These are phyloP conservation scores for Glomeris marginata DNA, from an alignment of 2,888 invertebrate genomes.

Conservation along the genomic window DNA sequence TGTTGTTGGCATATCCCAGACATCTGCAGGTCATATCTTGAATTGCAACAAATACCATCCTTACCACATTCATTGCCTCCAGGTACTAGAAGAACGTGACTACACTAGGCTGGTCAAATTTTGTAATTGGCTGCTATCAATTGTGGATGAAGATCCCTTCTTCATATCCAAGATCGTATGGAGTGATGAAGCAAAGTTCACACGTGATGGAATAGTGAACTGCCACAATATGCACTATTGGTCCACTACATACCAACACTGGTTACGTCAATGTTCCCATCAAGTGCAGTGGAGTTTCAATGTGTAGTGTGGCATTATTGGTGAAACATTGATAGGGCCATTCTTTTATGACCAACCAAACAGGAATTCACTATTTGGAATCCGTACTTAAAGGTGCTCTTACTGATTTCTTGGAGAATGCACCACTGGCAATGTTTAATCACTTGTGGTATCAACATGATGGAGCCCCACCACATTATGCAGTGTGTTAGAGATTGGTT, in stretches of 20 bases:
- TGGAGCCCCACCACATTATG: constrained; percentile 13
- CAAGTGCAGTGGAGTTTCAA: background rate
- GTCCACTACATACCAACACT: background rate
- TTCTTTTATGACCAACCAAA: background rate
- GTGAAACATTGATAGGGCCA: background rate
- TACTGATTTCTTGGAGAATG: background rate
- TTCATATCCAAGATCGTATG: background rate
- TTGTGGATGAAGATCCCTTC: background rate
- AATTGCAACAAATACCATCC: background rate
- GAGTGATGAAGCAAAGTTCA: constrained; percentile 2
- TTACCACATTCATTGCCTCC: constrained; percentile 1
- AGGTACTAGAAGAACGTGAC: background rate
- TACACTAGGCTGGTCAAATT: background rate
- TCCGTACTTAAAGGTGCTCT: constrained; percentile 4
- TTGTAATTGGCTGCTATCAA: background rate
- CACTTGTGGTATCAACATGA: constrained; percentile 13
- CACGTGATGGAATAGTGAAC: background rate
- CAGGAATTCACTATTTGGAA: background rate
- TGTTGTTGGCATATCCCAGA: background rate
- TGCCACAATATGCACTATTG: background rate
- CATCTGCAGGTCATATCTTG: background rate
- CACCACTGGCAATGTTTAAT: too few species aligned
- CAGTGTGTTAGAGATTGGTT: constrained; percentile 4
- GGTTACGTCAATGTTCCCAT: background rate
- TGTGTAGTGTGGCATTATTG: constrained; percentile 3